These are phyloP conservation scores for Eremophila alpestris DNA, from an alignment of 2,797 vertebrate genomes.

Conservation along the genomic window DNA sequence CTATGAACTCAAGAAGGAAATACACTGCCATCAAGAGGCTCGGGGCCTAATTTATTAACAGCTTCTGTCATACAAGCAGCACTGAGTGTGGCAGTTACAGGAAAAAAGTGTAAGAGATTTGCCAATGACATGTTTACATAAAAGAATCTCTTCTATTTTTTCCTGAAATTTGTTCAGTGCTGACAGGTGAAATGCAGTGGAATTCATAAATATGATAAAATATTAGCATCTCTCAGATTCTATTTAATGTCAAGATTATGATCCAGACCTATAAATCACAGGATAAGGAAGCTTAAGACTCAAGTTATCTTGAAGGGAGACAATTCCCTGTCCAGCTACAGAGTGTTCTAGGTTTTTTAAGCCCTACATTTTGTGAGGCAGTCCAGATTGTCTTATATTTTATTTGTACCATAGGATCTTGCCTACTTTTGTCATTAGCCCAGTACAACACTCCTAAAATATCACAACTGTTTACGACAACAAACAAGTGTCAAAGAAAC, in stretches of 20 bases:
- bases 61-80: slow-evolving; percentile 23
- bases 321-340: neutral
- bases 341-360: neutral
- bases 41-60: slow-evolving; percentile 72
- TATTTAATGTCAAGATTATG: neutral
- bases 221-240: neutral
- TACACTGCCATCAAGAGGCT: slow-evolving; percentile 76
- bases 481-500: neutral
- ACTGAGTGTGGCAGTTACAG: neutral
- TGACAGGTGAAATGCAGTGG: neutral
- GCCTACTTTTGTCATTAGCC: neutral
- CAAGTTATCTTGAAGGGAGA: neutral
- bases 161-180: neutral
- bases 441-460: neutral
- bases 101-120: neutral
- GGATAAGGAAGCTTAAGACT: neutral
- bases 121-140: neutral
- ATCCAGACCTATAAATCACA: neutral
- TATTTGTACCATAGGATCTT: neutral
- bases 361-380: neutral
- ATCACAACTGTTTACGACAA: neutral
- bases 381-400: neutral
- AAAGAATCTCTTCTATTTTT: neutral
- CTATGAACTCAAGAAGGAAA: slow-evolving; percentile 79
- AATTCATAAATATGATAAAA: neutral